Evolutionary conservation across 2,113 vertebrate species (phyloP), one percentile per base, ranked within the genome.

Genomic region (Grallaria varia): DNA sequence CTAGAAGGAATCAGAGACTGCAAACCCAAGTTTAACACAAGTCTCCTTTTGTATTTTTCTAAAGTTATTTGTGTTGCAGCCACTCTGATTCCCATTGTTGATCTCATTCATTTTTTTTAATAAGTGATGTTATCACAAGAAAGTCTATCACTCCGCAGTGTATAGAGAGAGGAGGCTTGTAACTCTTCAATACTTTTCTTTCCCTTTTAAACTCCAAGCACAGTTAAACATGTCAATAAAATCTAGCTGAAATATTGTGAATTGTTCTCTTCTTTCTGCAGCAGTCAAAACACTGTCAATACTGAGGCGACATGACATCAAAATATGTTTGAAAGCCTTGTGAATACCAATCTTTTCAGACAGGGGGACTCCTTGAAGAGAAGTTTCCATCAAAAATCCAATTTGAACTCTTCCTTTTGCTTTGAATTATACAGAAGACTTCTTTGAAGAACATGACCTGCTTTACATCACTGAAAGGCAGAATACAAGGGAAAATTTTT

Each of bases 241-340:
- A 82, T 84, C 63, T 78, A 80, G 37, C 53, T 96, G 62, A 94
- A 94, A 50, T 92, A 79, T 62, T 93, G 77, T 55, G 89, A 90
- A 92, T 77, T 85, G 84, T 94, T 94, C 11, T 40, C 33, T 95
- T 92, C 77, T 53, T 47, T 6, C 87, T 91, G 37, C 87, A 94
- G 37, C 68, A 56, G 30, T 97, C 94, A 97, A 97, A 98, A 97
- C 35, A 92, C 47, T 96, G 95, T 96, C 95, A 97, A 95, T 96
- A 95, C 58, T 80, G 87, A 95, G 84, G 90, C 7, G 24, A 95
- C 95, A 53, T 89, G 86, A 85, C 92, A 90, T 96, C 91, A 97
- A 97, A 97, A 97, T 96, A 95, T 58, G 94, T 95, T 87, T 39
- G 22, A 95, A 97, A 88, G 56, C 27, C 44, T 93, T 4, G 17